Evolutionary conservation across 1,140 invertebrate genomes (phyloP), one percentile per base, ranked within the genome.

Genomic region (Tetramorium simillimum): DNA sequence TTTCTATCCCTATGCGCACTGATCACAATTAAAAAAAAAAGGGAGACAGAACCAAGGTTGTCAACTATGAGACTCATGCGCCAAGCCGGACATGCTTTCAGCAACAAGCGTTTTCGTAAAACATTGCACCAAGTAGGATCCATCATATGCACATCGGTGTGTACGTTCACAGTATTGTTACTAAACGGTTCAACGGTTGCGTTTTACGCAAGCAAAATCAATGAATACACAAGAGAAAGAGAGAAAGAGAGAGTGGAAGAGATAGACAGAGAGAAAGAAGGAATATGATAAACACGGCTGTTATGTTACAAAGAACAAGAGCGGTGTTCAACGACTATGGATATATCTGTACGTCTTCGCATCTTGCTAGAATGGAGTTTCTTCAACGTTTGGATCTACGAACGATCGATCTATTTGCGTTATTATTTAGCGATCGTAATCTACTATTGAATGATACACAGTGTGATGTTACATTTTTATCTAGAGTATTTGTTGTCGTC

Each of bases 81-180:
- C 85, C 53, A 91, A 91, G 90, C 90, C 60, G 77, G 18, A 78
- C 90, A 91, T 91, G 89, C 90, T 91, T 77, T 70, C 70, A 86
- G 80, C 85, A 58, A 65, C 62, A 91, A 91, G 89, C 90, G 46
- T 87, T 85, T 33, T 69, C 46, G 60, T 43, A 18, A 84, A 89
- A 87, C 78, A 86, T 84, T 88, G 87, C 86, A 90, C 3, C 53
- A 89, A 43, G 53, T 28, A 86, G 28, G 37, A 72, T 33, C 18
- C 69, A 72, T 53, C 69, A 72, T 53, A 53, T 70, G 69, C 69
- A 84, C 40, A 73, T 73, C 24, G 40, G 37, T 60, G 24, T 53
- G n/a, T 70, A 70, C 49, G 37, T 70, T 70, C 21, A 69, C 46
- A 40, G 14, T 80, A 70, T 76, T 67, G 14, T 73, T 24, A 46